Percentiles rank a stretch among this genome's conserved stretches.
Conservation (phyloP, 1,140 invertebrate species). For the Achroia grisella region DNA sequence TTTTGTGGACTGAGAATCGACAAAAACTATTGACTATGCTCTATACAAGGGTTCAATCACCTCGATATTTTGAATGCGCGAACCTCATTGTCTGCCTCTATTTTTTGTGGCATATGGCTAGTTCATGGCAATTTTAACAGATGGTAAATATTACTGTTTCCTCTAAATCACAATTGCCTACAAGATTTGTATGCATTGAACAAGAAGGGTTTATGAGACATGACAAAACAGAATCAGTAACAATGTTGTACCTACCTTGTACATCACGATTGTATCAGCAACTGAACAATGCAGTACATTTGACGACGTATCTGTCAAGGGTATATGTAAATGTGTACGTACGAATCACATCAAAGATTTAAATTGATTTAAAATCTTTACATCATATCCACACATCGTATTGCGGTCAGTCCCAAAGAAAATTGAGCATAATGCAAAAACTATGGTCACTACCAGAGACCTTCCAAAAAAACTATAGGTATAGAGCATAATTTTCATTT, state of each 20-base stretch:
- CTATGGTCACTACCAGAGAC: conserved; percentile 28
- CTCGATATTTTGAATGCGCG: conserved; percentile 57
- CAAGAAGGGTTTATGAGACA: background rate
- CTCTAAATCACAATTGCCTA: background rate
- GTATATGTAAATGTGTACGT: conserved; percentile 61
- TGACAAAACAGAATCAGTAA: background rate
- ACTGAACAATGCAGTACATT: conserved; percentile 35
- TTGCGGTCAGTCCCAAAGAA: conserved; percentile 30
- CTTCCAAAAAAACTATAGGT: conserved; percentile 5
- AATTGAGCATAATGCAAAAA: conserved; percentile 34
- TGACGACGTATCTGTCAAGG: conserved; percentile 42
- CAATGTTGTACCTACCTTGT: conserved; percentile 1
- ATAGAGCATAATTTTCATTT: too few relatives aligned
- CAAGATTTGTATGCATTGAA: too few relatives aligned
- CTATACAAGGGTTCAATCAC: conserved; percentile 51
- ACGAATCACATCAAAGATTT: too few relatives aligned
- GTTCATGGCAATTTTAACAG: conserved; percentile 38
- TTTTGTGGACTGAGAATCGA: conserved; percentile 39
- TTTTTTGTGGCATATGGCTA: conserved; percentile 60
- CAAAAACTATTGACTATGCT: conserved; percentile 61
- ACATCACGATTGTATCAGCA: conserved; percentile 26
- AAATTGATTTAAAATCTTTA: too few relatives aligned
- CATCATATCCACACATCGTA: conserved; percentile 44
- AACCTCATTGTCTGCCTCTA: conserved; percentile 58
- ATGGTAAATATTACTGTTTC: conserved; percentile 24